A percentile compares a stretch with the other conserved stretches of the same genome.
These are phyloP conservation scores for Lagopus leucura DNA, from an alignment of 2,113 vertebrate genomes.

Conservation along the genomic window DNA sequence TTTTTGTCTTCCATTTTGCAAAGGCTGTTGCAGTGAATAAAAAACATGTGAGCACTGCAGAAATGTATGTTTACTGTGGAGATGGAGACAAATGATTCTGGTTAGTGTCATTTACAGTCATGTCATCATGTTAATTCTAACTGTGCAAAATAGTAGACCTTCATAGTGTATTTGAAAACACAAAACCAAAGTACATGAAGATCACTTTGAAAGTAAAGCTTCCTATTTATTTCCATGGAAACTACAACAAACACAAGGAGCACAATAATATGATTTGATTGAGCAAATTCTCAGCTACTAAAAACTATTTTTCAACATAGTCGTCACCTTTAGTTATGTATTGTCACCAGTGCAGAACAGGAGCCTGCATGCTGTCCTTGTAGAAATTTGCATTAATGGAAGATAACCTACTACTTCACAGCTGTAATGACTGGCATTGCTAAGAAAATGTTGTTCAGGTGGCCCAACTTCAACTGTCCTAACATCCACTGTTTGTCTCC, in stretches of 20 bases:
- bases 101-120: slow-evolving; percentile 17
- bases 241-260: not conserved
- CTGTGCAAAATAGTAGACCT: slow-evolving; percentile 25
- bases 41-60: not conserved
- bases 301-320: not conserved
- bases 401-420: not conserved
- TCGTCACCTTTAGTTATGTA: not conserved
- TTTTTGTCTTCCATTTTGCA: not conserved
- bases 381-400: not conserved
- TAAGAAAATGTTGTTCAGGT: not conserved
- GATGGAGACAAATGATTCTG: not conserved
- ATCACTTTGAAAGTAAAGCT: not conserved
- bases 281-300: not conserved
- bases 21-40: not conserved
- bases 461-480: not conserved
- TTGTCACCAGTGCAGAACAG: not conserved
- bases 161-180: not conserved
- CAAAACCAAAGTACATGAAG: not conserved
- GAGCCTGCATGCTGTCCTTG: not conserved
- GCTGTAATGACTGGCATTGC: not conserved
- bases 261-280: not conserved
- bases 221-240: not conserved
- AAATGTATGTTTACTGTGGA: not conserved
- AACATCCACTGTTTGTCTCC: not conserved
- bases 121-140: not conserved